Conservation (phyloP, 2,888 invertebrate species). For the Scaptomyza polygonia region DNA sequence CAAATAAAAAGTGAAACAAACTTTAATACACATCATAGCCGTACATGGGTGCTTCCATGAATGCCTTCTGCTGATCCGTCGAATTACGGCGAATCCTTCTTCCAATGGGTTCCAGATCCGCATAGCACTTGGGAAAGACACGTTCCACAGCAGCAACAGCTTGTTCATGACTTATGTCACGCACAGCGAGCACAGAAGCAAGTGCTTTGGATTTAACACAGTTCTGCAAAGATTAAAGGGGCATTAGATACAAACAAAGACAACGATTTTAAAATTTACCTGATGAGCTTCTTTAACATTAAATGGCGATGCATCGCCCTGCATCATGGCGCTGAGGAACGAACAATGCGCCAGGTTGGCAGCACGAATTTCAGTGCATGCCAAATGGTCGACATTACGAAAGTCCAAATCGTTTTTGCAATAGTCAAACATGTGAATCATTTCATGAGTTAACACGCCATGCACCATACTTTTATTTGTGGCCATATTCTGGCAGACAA, state of each 20-base stretch:
- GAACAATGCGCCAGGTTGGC: slow-evolving; percentile 97
- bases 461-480: slow-evolving; percentile 89
- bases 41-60: slow-evolving; percentile 90
- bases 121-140: slow-evolving; percentile 95
- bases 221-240: slow-evolving; percentile 85
- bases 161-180: slow-evolving; percentile 89
- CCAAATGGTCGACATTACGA: slow-evolving; percentile 94
- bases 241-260: background rate
- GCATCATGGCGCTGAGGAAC: slow-evolving; percentile 91
- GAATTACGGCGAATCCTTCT: slow-evolving; percentile 90
- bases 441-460: slow-evolving; percentile 94
- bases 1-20: background rate
- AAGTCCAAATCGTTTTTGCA: slow-evolving; percentile 95
- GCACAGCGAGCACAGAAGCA: slow-evolving; percentile 92
- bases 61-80: slow-evolving; percentile 90
- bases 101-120: slow-evolving; percentile 96
- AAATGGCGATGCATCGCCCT: slow-evolving; percentile 89
- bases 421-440: slow-evolving; percentile 98
- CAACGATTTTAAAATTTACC: slow-evolving; percentile 84
- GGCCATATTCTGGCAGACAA: slow-evolving; percentile 95
- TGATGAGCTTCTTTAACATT: slow-evolving; percentile 91
- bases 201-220: slow-evolving; percentile 96
- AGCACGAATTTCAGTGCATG: slow-evolving; percentile 97
- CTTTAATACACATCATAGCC: slow-evolving; percentile 88
- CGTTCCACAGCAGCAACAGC: slow-evolving; percentile 92